Percentiles rank a stretch among this genome's conserved stretches.
These are phyloP conservation scores for Girardia tigrina DNA, from an alignment of 2,888 invertebrate genomes.

Conservation along the genomic window DNA sequence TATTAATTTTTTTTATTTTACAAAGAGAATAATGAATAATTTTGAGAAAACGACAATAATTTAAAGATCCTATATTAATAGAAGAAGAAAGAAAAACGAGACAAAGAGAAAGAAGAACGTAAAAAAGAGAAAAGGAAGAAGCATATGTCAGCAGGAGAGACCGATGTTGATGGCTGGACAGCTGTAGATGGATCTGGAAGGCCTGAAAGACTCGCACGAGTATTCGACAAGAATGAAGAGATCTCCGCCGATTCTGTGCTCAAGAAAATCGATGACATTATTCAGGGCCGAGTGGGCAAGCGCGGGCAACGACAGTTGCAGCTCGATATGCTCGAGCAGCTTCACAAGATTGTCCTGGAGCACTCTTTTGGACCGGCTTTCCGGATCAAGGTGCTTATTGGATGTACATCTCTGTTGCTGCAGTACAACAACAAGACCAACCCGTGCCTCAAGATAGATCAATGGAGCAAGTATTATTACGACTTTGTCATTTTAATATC, in stretches of 20 bases:
- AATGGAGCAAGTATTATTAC: not conserved
- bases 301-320: not conserved
- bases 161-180: constrained; percentile 63
- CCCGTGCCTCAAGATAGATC: not conserved
- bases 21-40: too few relatives aligned
- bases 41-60: too few relatives aligned
- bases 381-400: not conserved
- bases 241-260: constrained; percentile 77
- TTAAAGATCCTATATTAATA: too few relatives aligned
- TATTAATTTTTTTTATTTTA: too few relatives aligned
- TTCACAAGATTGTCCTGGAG: not conserved
- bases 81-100: not conserved
- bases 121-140: not conserved
- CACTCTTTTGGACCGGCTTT: not conserved
- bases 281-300: not conserved
- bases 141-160: constrained; percentile 39
- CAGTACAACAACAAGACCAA: not conserved
- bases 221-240: constrained; percentile 91
- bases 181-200: constrained; percentile 53
- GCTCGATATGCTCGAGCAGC: not conserved
- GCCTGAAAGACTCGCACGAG: constrained; percentile 61
- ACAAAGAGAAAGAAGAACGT: not conserved
- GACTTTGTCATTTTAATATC: too few relatives aligned
- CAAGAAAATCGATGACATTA: constrained; percentile 60
- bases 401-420: not conserved